Evolutionary conservation across 2,113 vertebrate genomes (phyloP).

Genomic region (Mesocricetus auratus): DNA sequence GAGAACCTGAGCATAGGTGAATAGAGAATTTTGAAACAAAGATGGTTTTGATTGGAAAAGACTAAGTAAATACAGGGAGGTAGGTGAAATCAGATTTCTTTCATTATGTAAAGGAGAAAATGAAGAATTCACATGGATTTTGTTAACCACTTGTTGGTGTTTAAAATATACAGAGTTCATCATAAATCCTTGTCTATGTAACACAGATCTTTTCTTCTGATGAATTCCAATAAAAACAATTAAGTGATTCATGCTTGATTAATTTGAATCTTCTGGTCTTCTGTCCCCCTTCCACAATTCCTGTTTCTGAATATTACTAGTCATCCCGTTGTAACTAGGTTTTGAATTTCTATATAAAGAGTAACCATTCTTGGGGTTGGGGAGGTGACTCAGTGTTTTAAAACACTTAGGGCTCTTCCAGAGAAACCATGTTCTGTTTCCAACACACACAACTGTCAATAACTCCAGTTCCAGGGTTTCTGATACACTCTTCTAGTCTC

Average conservation of each 20-base stretch:
- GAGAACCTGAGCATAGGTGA: background rate
- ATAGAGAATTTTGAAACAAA: conserved; percentile 20
- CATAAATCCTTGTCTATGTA: conserved; percentile 9
- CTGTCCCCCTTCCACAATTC: background rate
- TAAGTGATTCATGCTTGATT: conserved; percentile 71
- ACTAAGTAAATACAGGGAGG: background rate
- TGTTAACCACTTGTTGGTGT: background rate
- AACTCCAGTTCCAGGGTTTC: background rate
- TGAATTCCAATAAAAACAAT: conserved; percentile 79
- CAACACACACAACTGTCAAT: background rate
- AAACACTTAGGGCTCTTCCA: background rate
- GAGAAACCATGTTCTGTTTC: background rate
- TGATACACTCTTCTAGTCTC: background rate
- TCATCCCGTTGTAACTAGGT: background rate
- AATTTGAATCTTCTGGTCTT: background rate
- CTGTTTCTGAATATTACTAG: background rate
- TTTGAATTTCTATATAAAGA: conserved; percentile 19
- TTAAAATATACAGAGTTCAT: conserved; percentile 12
- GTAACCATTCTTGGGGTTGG: background rate
- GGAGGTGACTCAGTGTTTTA: background rate
- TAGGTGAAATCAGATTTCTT: background rate
- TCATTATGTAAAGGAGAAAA: background rate
- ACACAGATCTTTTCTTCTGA: conserved; percentile 60
- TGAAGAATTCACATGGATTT: background rate
- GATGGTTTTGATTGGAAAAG: background rate